Percentiles rank a stretch among this genome's conserved stretches.
Conservation (phyloP, 2,113 vertebrate species). For the Hucho hucho region DNA sequence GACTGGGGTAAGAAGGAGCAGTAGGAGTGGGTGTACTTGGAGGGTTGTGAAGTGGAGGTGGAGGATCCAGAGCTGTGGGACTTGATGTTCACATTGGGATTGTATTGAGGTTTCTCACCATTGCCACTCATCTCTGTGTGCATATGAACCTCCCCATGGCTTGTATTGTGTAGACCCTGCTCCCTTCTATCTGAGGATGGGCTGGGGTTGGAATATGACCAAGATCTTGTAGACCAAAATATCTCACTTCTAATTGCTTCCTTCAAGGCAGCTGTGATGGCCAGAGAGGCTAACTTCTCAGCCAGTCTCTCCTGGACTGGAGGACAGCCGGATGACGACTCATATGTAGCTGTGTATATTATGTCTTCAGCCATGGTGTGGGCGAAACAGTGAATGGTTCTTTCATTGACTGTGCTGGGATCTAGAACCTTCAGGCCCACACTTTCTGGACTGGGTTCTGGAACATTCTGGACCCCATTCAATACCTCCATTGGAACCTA, state of each 20-base stretch:
- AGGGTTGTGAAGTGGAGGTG: not conserved
- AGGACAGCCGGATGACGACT: not conserved
- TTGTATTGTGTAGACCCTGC: not conserved
- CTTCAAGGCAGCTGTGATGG: constrained; percentile 44
- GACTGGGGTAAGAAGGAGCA: constrained; percentile 36
- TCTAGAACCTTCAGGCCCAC: not conserved
- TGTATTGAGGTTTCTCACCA: not conserved
- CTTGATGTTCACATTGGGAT: not conserved
- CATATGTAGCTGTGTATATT: constrained; percentile 38
- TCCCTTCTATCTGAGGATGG: not conserved
- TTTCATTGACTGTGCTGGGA: not conserved
- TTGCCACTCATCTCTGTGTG: not conserved
- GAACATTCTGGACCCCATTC: not conserved
- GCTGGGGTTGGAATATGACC: not conserved
- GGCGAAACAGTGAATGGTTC: constrained; percentile 54
- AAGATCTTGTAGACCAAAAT: not conserved
- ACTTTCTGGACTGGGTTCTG: constrained; percentile 6
- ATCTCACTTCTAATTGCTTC: constrained; percentile 32
- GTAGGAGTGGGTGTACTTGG: not conserved
- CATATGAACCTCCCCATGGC: not conserved
- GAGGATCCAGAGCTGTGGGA: not conserved
- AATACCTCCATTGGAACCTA: constrained; percentile 44
- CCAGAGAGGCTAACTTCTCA: constrained; percentile 35
- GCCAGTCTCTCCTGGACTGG: constrained; percentile 43
- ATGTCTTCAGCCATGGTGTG: constrained; percentile 55